Conservation (phyloP, 2,888 invertebrate species). For the Aplocera efformata region DNA sequence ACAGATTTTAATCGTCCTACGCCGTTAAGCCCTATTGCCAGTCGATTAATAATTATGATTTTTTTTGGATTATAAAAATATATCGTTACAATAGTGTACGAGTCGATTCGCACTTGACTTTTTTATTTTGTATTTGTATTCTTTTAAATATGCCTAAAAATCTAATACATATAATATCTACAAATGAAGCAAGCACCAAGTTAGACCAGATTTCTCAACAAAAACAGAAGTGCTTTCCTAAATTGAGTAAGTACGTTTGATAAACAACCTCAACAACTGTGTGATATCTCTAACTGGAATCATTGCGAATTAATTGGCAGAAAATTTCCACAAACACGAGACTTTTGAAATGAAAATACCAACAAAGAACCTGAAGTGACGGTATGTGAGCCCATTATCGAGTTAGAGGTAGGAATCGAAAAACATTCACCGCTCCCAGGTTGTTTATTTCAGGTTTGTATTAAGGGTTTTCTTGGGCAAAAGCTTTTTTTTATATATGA, state of each 20-base stretch:
- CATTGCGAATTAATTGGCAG: slow-evolving; percentile 12
- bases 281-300: slow-evolving; percentile 1
- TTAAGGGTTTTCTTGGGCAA: not conserved
- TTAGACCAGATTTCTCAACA: too few species aligned
- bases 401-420: slow-evolving; percentile 24
- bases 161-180: too few species aligned
- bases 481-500: not conserved
- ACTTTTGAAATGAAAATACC: slow-evolving; percentile 18
- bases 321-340: slow-evolving; percentile 19
- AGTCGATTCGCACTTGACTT: too few species aligned
- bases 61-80: too few species aligned
- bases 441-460: slow-evolving; percentile 13
- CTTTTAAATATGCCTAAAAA: too few species aligned
- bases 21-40: too few species aligned
- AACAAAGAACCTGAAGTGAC: slow-evolving; percentile 18
- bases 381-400: slow-evolving; percentile 28
- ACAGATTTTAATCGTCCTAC: too few species aligned
- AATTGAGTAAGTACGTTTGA: not conserved
- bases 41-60: too few species aligned
- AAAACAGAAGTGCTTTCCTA: too few species aligned
- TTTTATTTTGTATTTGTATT: too few species aligned
- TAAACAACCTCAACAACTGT: slow-evolving; percentile 4
- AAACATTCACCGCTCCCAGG: slow-evolving; percentile 23
- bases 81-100: too few species aligned
- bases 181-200: too few species aligned